phyloP scores from a whole-genome alignment of 2,113 vertebrate genomes.

The Jaculus jaculus region DNA sequence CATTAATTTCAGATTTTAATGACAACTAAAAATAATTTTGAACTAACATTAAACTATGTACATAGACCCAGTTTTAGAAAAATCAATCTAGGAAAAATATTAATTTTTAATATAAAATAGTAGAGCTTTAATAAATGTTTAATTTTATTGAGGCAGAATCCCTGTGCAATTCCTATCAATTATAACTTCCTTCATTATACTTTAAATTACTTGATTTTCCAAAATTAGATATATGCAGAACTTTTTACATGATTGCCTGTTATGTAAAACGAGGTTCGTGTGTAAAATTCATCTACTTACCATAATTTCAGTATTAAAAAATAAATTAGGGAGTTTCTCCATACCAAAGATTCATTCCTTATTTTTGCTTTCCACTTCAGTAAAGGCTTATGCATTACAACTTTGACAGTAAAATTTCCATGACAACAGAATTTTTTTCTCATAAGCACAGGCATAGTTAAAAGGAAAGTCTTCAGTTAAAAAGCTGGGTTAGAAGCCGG shows the following conservation, averaged over 20 bases:
- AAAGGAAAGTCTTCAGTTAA: conserved; percentile 70
- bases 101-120: conserved; percentile 68
- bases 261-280: conserved; percentile 34
- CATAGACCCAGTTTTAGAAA: conserved; percentile 44
- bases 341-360: conserved; percentile 14
- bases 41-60: conserved; percentile 25
- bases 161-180: conserved; percentile 31
- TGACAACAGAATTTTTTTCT: conserved; percentile 79
- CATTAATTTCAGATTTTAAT: conserved; percentile 46
- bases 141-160: conserved; percentile 64
- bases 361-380: conserved; percentile 61
- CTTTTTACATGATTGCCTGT: conserved; percentile 28
- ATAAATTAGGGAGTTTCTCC: conserved; percentile 48
- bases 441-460: conserved; percentile 71
- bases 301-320: conserved; percentile 51
- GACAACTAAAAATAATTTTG: conserved; percentile 55
- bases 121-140: conserved; percentile 55
- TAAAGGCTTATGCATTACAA: conserved; percentile 67
- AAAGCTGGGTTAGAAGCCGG: conserved; percentile 72
- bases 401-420: conserved; percentile 78
- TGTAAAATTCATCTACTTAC: conserved; percentile 49
- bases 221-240: conserved; percentile 55
- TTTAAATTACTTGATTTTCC: conserved; percentile 69
- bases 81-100: conserved; percentile 49
- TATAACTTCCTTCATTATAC: conserved; percentile 34